Base-by-base conservation (phyloP, 2,797 vertebrate genomes). In the Sebastiscus tertius region DNA sequence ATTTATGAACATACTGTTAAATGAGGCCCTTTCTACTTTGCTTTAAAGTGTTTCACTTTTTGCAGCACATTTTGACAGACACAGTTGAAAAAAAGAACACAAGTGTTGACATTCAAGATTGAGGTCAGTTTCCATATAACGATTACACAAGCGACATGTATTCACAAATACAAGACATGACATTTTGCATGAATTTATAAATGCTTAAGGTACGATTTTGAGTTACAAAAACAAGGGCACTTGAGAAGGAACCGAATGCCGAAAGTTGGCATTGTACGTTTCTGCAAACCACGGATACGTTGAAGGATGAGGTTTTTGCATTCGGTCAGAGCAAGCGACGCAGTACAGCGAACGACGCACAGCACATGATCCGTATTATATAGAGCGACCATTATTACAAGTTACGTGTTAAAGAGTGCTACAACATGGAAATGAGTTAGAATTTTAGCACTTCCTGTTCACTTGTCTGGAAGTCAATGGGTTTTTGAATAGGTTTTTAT, bases 221-320 rank as follows among this genome's bases (percentile, higher is more conserved):
- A 63, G n/a, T 64, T 70, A 67, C 24, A 69, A 79, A 78, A 82
- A 66, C 36, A 89, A 89, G 80, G 70, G 29, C 88, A 89, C 87
- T 89, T 85, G 10, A 76, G 55, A 78, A 59, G 8, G 34, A 20
- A 36, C 0, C 31, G n/a, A 65, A 12, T 2, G 4, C 24, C 24
- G 24, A 29, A 29, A 29, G 42, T 46, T 46, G 42, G 16, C 3
- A 8, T 46, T 46, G 16, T 46, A 0, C 3, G 3, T 46, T 46
- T 46, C 42, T 46, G 42, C 42, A 46, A 46, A 18, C 1, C 16
- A 0, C 0, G 1, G 42, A 46, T 46, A 18, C 1, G 16, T 46
- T 18, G 42, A 46, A 46, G 3, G 42, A 46, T 46, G 42, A 46
- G 0, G 16, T 46, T 46, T 46, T 46, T 46, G 42, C 39, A 42